phyloP scores from a whole-genome alignment of 2,797 vertebrate genomes.

The Choloepus didactylus region DNA sequence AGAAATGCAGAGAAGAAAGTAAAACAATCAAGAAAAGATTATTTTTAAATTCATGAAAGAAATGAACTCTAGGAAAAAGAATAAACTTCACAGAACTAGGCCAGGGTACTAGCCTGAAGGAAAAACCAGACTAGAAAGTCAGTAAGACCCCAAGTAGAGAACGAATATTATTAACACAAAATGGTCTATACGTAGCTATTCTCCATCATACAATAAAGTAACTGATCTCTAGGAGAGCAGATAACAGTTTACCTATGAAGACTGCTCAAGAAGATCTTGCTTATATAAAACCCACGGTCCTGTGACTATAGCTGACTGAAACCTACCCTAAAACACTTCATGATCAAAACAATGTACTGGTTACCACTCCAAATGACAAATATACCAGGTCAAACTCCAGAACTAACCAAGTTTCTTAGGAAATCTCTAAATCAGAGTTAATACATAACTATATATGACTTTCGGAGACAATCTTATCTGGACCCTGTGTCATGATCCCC shows the following conservation, averaged over 20 bases:
- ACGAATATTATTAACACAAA: neutral
- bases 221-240: no score
- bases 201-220: neutral
- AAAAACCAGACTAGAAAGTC: neutral
- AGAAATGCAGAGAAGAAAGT: no score
- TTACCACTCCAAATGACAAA: neutral
- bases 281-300: neutral
- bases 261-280: neutral
- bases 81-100: neutral
- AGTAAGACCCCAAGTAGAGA: neutral
- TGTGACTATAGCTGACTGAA: neutral
- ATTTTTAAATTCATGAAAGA: no score
- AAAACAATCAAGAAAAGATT: no score
- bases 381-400: neutral
- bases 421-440: neutral
- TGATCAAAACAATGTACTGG: neutral
- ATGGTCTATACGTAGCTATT: neutral
- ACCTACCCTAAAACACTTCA: neutral
- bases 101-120: no score
- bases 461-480: neutral
- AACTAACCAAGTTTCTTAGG: neutral
- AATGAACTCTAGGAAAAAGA: no score
- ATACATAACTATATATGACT: neutral
- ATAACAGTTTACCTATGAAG: no score
- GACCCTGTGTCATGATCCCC: no score